Evolutionary conservation across 2,888 invertebrate species (phyloP), one percentile per base, ranked within the genome.

Genomic region (Nymphalis c-album): DNA sequence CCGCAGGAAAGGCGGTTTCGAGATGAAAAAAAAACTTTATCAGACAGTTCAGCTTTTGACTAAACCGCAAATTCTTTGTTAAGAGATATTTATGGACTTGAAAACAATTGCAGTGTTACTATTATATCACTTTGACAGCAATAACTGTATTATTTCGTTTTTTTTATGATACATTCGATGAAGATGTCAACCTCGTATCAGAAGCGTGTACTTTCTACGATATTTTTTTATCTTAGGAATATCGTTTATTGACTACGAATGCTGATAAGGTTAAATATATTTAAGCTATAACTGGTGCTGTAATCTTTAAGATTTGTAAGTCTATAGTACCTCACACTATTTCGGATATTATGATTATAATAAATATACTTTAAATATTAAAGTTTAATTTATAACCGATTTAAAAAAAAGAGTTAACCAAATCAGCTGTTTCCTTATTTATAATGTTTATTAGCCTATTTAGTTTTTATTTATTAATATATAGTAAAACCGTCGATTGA

Each of bases 61-160:
- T 90, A 90, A 90, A 90, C 91, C 92, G 91, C 91, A 85, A 89
- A 87, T 89, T 90, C 85, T 88, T 91, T 91, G 91, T 91, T 87
- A 85, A 84, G 85, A 81, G 87, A 85, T 90, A 93, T 93, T 92
- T 92, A 92, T 91, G 87, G 81, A 75, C 82, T 77, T 78, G 86
- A 88, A 93, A 93, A 92, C 92, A 93, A 92, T 92, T 92, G 91
- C 78, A 85, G 83, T 86, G 90, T 87, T 90, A 88, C 90, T 87
- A 91, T 91, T 91, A 90, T 91, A 90, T 86, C 87, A 86, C 60
- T 90, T 87, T 91, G 91, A 92, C 91, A 88, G 87, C 87, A 90
- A 90, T 91, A 89, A 89, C 85, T 84, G 86, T 87, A 90, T 89
- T 86, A 85, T 81, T 78, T 77, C 78, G 80, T 83, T 88, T 90